phyloP scores from a whole-genome alignment of 2,113 vertebrate genomes.

The Hyla sarda region DNA sequence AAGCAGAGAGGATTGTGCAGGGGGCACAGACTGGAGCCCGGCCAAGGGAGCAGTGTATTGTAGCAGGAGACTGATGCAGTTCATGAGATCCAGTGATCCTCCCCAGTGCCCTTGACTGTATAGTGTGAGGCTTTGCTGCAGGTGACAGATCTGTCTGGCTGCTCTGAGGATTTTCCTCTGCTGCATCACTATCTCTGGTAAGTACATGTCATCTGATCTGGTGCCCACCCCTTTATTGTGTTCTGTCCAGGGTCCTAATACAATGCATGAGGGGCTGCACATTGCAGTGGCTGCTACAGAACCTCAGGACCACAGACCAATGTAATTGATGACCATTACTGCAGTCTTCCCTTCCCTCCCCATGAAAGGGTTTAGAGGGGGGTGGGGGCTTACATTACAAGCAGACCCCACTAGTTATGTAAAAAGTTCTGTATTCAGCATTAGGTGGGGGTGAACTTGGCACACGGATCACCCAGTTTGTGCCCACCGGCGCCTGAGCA shows the following conservation, averaged over 20 bases:
- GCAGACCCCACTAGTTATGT: not conserved
- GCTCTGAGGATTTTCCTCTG: not conserved
- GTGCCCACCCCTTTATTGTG: not conserved
- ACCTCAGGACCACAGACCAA: not conserved
- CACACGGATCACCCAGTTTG: not conserved
- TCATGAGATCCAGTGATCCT: not conserved
- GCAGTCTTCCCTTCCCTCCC: not conserved
- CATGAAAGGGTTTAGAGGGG: not conserved
- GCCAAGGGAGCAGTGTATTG: not conserved
- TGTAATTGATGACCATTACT: constrained; percentile 1
- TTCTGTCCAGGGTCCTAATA: not conserved
- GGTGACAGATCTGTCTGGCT: constrained; percentile 23
- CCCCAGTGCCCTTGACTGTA: not conserved
- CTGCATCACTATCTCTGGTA: constrained; percentile 51
- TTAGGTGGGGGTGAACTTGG: not conserved
- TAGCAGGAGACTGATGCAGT: constrained; percentile 1
- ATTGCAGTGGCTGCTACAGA: not conserved
- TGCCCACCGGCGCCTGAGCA: not conserved
- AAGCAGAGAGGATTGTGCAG: constrained; percentile 24
- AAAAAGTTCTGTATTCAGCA: not conserved
- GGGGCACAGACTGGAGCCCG: constrained; percentile 15
- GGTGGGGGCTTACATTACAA: not conserved
- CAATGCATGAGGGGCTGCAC: too few relatives aligned
- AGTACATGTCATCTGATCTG: constrained; percentile 1
- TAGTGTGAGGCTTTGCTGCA: constrained; percentile 9